A percentile compares a stretch with the other conserved stretches of the same genome.
phyloP scores from a whole-genome alignment of 2,888 invertebrate genomes.

The Lasioglossum vierecki region DNA sequence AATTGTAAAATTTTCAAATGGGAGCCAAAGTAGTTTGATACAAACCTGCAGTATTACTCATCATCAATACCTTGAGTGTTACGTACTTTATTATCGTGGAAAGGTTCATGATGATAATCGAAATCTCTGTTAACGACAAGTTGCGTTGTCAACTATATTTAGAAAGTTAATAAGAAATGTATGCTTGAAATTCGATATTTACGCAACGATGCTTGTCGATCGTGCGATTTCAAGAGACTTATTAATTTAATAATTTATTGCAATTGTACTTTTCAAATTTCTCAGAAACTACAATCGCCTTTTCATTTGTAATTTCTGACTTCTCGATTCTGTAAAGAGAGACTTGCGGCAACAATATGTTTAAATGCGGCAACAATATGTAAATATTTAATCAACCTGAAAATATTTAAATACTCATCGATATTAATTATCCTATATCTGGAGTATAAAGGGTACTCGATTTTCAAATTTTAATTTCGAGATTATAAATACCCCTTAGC shows the following conservation, averaged over 20 bases:
- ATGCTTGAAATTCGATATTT: constrained; percentile 2
- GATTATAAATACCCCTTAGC: background rate
- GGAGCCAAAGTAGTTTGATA: constrained; percentile 8
- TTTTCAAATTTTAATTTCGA: constrained; percentile 21
- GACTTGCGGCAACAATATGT: background rate
- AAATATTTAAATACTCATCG: background rate
- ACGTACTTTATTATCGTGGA: constrained; percentile 9
- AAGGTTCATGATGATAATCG: background rate
- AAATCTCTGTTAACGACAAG: background rate
- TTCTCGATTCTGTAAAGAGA: background rate
- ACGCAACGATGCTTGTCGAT: background rate
- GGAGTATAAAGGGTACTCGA: background rate
- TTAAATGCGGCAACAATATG: background rate
- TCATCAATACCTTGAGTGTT: constrained; percentile 12
- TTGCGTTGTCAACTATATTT: background rate
- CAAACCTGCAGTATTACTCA: constrained; percentile 29
- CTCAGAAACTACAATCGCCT: background rate
- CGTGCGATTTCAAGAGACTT: constrained; percentile 16
- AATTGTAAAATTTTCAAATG: constrained; percentile 33
- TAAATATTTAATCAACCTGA: background rate
- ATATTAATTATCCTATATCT: no score
- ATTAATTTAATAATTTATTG: background rate
- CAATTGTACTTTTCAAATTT: background rate
- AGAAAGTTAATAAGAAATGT: constrained; percentile 13
- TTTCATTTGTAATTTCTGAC: background rate